These are phyloP conservation scores for Harpagifer antarcticus DNA, from an alignment of 2,797 vertebrate genomes.

Conservation along the genomic window DNA sequence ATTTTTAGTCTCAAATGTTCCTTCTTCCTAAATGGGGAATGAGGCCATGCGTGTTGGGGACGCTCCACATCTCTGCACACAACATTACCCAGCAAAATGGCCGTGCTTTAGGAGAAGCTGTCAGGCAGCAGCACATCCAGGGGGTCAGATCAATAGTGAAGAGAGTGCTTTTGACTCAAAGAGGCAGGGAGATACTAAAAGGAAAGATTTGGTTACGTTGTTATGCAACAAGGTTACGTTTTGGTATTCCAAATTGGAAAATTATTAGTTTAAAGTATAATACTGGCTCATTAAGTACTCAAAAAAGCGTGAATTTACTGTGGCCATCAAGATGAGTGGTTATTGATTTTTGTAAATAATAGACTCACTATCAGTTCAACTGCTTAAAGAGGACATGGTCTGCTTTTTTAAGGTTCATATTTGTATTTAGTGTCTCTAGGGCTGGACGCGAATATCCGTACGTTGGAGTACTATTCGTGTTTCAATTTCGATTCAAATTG, in stretches of 20 bases:
- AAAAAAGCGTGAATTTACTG: not conserved
- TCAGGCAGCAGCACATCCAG: slow-evolving; percentile 73
- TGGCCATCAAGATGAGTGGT: not conserved
- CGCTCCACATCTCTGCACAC: slow-evolving; percentile 37
- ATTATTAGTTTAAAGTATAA: not conserved
- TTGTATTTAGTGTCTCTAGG: too few species aligned
- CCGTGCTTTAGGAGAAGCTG: slow-evolving; percentile 80
- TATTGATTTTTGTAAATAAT: slow-evolving; percentile 1
- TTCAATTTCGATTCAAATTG: too few species aligned
- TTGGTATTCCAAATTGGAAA: not conserved
- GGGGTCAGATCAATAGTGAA: slow-evolving; percentile 85
- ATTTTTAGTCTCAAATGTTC: slow-evolving; percentile 57
- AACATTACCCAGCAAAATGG: slow-evolving; percentile 66
- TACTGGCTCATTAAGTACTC: not conserved
- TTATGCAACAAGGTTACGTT: not conserved
- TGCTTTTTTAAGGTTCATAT: too few species aligned
- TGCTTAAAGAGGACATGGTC: not conserved
- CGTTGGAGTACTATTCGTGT: too few species aligned
- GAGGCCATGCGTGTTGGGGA: slow-evolving; percentile 36
- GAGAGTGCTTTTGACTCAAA: slow-evolving; percentile 38
- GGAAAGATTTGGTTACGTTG: not conserved
- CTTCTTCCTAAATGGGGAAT: slow-evolving; percentile 33
- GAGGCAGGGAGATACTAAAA: not conserved
- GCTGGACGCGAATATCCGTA: too few species aligned
- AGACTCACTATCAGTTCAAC: not conserved